Evolutionary conservation across 1,140 invertebrate species (phyloP).

Genomic region (Drosophila yakuba): DNA sequence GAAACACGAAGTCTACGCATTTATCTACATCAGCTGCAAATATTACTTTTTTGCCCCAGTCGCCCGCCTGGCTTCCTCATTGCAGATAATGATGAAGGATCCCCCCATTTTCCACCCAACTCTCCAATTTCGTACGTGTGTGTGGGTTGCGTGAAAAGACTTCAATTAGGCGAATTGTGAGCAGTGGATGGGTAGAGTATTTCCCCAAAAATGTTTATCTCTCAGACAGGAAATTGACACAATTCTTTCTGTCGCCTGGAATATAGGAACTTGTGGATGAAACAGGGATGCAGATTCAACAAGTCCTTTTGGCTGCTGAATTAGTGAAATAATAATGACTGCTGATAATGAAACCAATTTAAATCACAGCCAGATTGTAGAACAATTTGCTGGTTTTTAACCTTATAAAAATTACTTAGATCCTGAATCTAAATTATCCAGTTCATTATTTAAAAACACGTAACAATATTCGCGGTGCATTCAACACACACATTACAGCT

Average conservation of each 20-base stretch:
- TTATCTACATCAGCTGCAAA: constrained; percentile 82
- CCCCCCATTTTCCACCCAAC: constrained; percentile 4
- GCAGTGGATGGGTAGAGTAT: constrained; percentile 23
- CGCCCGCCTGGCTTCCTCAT: not conserved
- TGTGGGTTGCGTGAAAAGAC: constrained; percentile 70
- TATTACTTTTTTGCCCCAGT: constrained; percentile 61
- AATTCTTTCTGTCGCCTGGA: constrained; percentile 26
- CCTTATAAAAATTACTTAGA: not conserved
- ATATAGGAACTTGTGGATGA: constrained; percentile 5
- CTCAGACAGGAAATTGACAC: constrained; percentile 60
- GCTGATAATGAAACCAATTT: constrained; percentile 10
- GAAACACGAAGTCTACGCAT: constrained; percentile 82
- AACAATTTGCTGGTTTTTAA: not conserved
- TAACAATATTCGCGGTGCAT: constrained; percentile 16
- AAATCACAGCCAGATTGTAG: not conserved
- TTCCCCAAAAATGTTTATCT: constrained; percentile 39
- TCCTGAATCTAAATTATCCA: not conserved
- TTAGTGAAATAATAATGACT: constrained; percentile 31
- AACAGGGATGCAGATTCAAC: constrained; percentile 51
- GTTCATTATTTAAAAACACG: constrained; percentile 10
- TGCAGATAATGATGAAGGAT: constrained; percentile 52
- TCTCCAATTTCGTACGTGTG: constrained; percentile 16
- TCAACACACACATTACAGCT: constrained; percentile 10
- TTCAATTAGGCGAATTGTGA: constrained; percentile 77
- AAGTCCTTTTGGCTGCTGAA: constrained; percentile 35